Evolutionary conservation across 2,888 invertebrate species (phyloP).

Genomic region (Agonopterix subpropinquella): DNA sequence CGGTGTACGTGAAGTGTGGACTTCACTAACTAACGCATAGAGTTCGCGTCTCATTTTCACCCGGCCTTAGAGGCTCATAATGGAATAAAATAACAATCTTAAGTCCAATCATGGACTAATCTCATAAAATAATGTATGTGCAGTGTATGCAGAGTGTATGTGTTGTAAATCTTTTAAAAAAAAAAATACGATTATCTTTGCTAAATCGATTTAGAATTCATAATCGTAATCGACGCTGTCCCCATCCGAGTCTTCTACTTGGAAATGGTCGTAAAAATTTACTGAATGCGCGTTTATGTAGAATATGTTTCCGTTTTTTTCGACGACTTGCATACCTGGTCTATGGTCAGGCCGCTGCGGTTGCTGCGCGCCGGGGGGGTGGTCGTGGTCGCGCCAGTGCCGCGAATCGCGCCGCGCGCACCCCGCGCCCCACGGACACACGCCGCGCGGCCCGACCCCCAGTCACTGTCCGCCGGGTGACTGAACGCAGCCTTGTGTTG

Average conservation of each 20-base stretch:
- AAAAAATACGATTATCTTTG: neutral
- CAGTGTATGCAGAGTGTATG: too few species aligned
- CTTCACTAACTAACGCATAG: neutral
- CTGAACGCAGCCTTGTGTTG: too few species aligned
- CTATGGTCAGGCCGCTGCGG: conserved; percentile 13
- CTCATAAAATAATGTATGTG: too few species aligned
- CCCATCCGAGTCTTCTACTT: conserved; percentile 55
- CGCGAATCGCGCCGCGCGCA: conserved; percentile 72
- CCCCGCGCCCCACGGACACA: too few species aligned
- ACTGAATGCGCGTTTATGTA: conserved; percentile 59
- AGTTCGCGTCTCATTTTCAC: too few species aligned
- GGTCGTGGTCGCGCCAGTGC: conserved; percentile 73
- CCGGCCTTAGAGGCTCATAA: too few species aligned
- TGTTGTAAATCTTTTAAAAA: too few species aligned
- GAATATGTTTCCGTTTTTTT: conserved; percentile 49
- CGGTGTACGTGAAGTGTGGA: neutral
- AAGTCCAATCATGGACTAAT: too few species aligned
- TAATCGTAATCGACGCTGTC: conserved; percentile 61
- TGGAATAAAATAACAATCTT: too few species aligned
- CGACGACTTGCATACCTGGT: conserved; percentile 41
- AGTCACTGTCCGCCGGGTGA: too few species aligned
- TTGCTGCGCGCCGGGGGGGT: conserved; percentile 45
- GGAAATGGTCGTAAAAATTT: conserved; percentile 53
- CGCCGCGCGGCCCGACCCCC: too few species aligned
- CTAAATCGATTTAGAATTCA: conserved; percentile 44